phyloP scores from a whole-genome alignment of 2,797 vertebrate species.

The Gallinago stenura region DNA sequence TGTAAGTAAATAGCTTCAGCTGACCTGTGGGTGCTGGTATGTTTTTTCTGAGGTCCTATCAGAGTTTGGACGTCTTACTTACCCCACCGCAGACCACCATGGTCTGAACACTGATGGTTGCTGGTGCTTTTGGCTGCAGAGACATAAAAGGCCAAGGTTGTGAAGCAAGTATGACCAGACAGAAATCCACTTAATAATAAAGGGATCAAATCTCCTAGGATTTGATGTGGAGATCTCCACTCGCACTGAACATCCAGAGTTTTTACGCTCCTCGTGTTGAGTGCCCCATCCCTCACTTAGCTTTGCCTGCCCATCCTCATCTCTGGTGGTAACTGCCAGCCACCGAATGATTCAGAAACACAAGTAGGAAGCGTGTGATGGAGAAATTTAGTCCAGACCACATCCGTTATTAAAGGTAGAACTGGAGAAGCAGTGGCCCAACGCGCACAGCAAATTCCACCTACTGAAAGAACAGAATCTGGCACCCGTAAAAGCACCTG shows the following conservation, averaged over 20 bases:
- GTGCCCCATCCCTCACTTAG: not conserved
- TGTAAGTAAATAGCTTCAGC: not conserved
- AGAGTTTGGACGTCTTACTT: not conserved
- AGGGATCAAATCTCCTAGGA: not conserved
- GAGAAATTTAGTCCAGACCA: not conserved
- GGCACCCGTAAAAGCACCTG: not conserved
- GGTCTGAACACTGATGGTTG: not conserved
- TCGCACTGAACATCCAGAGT: not conserved
- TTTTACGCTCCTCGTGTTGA: not conserved
- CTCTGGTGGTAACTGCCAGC: not conserved
- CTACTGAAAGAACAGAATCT: not conserved
- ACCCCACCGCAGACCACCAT: fast-evolving
- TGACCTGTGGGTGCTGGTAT: not conserved
- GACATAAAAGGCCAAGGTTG: not conserved
- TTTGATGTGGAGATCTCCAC: not conserved
- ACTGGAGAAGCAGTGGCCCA: not conserved
- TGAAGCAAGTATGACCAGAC: not conserved
- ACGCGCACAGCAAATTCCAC: not conserved
- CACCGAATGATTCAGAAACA: not conserved
- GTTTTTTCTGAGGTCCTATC: not conserved
- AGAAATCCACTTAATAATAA: not conserved
- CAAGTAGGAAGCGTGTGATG: not conserved
- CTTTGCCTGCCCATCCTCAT: not conserved
- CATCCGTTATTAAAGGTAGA: not conserved
- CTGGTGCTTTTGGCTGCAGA: not conserved